phyloP scores from a whole-genome alignment of 1,140 invertebrate species.

The Agraylea sexmaculata region DNA sequence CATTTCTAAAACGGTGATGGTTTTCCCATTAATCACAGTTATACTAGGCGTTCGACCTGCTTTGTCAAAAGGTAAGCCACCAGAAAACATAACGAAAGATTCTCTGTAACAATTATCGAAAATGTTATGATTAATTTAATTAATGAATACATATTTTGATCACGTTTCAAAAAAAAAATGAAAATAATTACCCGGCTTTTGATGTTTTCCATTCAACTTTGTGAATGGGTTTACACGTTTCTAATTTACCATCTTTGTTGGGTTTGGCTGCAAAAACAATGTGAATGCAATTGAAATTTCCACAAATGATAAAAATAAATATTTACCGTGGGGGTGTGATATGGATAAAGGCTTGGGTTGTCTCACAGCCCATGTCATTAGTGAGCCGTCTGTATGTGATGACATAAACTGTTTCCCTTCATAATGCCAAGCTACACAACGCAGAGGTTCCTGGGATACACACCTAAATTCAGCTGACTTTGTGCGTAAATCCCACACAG shows the following conservation, averaged over 20 bases:
- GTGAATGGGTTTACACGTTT: slow-evolving; percentile 82
- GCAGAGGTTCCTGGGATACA: slow-evolving; percentile 65
- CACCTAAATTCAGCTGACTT: slow-evolving; percentile 72
- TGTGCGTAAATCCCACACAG: slow-evolving; percentile 88
- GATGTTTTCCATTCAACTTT: slow-evolving; percentile 92
- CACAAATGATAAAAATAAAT: slow-evolving; percentile 5
- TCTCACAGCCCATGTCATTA: slow-evolving; percentile 82
- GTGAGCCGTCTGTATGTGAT: slow-evolving; percentile 87
- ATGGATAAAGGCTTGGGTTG: slow-evolving; percentile 66
- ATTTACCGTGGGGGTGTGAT: slow-evolving; percentile 83
- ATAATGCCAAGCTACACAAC: slow-evolving; percentile 89
- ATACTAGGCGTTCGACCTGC: slow-evolving; percentile 85
- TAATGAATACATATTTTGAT: background rate
- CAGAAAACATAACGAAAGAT: slow-evolving; percentile 87
- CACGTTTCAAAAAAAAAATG: slow-evolving; percentile 4
- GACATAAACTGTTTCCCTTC: slow-evolving; percentile 98
- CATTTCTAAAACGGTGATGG: slow-evolving; percentile 96
- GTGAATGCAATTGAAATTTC: background rate
- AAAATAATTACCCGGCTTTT: slow-evolving; percentile 63
- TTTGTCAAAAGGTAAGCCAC: slow-evolving; percentile 82
- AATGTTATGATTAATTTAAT: background rate
- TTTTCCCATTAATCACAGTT: slow-evolving; percentile 89
- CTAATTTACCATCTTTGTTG: slow-evolving; percentile 74
- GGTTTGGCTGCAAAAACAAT: slow-evolving; percentile 60
- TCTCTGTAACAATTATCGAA: slow-evolving; percentile 46